These are phyloP conservation scores for Argopecten irradians DNA, from an alignment of 1,140 invertebrate genomes.

Conservation along the genomic window DNA sequence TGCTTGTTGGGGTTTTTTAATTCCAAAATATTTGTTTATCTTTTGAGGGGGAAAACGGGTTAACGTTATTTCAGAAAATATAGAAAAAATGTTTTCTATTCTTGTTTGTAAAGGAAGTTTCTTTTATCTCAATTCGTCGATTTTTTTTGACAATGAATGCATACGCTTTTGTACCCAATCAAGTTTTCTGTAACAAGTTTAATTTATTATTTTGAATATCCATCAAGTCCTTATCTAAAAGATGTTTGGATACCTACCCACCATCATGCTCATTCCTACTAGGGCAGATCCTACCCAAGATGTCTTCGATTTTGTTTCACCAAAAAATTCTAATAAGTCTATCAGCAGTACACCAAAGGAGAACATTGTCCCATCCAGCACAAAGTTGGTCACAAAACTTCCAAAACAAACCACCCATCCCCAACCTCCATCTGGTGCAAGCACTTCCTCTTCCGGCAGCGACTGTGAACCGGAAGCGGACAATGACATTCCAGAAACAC, in stretches of 20 bases:
- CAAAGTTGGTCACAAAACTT: conserved; percentile 93
- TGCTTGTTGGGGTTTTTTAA: too few relatives aligned
- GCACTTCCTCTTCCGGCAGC: neutral
- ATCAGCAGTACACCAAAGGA: conserved; percentile 93
- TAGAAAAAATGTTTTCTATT: too few relatives aligned
- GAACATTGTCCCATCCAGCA: conserved; percentile 83
- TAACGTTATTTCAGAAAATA: too few relatives aligned
- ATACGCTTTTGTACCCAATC: too few relatives aligned
- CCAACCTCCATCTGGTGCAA: conserved; percentile 84
- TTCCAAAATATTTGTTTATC: too few relatives aligned
- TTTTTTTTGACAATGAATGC: too few relatives aligned
- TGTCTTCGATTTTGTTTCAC: conserved; percentile 83
- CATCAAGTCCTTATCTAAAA: too few relatives aligned
- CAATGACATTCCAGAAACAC: neutral
- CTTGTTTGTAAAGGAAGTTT: too few relatives aligned
- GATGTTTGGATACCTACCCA: conserved; percentile 82
- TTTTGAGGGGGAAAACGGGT: too few relatives aligned
- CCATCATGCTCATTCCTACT: conserved; percentile 93
- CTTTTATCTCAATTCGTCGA: too few relatives aligned
- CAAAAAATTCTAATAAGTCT: conserved; percentile 90
- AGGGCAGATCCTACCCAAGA: conserved; percentile 94
- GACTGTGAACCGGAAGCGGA: neutral
- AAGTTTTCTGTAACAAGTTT: too few relatives aligned
- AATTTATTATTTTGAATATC: too few relatives aligned
- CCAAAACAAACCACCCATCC: conserved; percentile 94